Evolutionary conservation across 2,888 invertebrate genomes (phyloP), one percentile per base, ranked within the genome.

Genomic region (Tetropium fuscum): DNA sequence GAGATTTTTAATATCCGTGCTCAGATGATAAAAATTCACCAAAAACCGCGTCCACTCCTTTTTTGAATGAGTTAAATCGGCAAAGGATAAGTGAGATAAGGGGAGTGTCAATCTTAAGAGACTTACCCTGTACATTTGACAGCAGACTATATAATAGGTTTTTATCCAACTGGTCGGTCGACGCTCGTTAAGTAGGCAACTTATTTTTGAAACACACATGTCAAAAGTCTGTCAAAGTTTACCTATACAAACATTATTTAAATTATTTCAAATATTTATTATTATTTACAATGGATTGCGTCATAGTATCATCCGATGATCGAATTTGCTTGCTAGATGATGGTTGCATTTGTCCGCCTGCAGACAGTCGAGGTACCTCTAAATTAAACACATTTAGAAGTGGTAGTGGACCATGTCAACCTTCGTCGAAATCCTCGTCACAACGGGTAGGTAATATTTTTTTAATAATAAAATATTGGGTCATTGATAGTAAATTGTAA

Each of bases 361-460:
- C 53, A 53, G 56, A 54, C 2, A 63, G 57, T 20, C 19, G 20
- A 1, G 54, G 41, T 45, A 54, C 40, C n/a, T 53, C 53, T 16
- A 63, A 61, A 25, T 53, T 58, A 38, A 60, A 51, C 27, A 64
- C 64, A 5, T 55, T 49, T 4, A 61, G 65, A 47, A 60, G 49
- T 27, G 41, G n/a, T 7, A 25, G 13, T 13, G 36, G n/a, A 10
- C 16, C 47, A 6, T 27, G 2, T 25, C n/a, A n/a, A n/a, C n/a
- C n/a, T n/a, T 36, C 49, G 3, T 36, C 48, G 3, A 11, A 22
- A 8, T 16, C 36, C 1, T 15, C 38, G 8, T 18, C 49, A 16
- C 49, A 38, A 27, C 15, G 40, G 27, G 49, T 51, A 51, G 3
- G 36, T 36, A 32, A n/a, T n/a, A n/a, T n/a, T 7, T n/a, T 32